These are phyloP conservation scores for Protonibea diacanthus DNA, from an alignment of 2,797 vertebrate genomes.

Conservation along the genomic window DNA sequence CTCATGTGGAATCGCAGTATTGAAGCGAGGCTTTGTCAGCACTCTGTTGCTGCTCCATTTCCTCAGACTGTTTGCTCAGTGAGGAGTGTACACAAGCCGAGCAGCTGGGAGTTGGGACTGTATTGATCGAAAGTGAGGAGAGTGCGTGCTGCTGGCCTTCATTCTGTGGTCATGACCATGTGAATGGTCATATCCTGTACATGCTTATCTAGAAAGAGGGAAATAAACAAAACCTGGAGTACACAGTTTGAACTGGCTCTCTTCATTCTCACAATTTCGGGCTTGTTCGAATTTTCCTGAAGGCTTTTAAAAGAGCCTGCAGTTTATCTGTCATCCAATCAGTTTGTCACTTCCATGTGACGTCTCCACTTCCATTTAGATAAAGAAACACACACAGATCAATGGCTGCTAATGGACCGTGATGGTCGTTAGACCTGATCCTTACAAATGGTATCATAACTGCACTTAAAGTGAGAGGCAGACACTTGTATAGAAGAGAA, in stretches of 20 bases:
- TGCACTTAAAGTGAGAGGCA: constrained; percentile 42
- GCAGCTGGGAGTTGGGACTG: constrained; percentile 60
- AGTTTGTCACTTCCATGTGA: constrained; percentile 32
- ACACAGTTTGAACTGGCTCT: constrained; percentile 11
- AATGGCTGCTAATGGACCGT: constrained; percentile 59
- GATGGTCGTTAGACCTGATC: constrained; percentile 35
- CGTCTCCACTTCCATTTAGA: constrained; percentile 45
- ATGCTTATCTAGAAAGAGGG: constrained; percentile 24
- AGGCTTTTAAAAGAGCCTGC: constrained; percentile 17
- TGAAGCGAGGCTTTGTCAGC: constrained; percentile 61
- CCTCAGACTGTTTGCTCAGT: constrained; percentile 64
- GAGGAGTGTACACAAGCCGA: constrained; percentile 61
- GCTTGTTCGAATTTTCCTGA: constrained; percentile 18
- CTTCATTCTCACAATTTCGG: constrained; percentile 9
- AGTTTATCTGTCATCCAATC: constrained; percentile 10
- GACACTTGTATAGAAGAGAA: constrained; percentile 23
- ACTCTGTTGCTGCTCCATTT: constrained; percentile 58
- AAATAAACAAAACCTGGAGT: constrained; percentile 22
- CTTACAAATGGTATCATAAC: constrained; percentile 30
- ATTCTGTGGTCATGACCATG: constrained; percentile 56
- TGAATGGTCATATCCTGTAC: constrained; percentile 56
- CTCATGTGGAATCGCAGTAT: constrained; percentile 43
- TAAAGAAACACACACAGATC: constrained; percentile 47
- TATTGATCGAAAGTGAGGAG: constrained; percentile 69
- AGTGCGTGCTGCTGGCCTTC: constrained; percentile 44